Evolutionary conservation across 2,113 vertebrate genomes (phyloP).

Genomic region (Burhinus bistriatus): DNA sequence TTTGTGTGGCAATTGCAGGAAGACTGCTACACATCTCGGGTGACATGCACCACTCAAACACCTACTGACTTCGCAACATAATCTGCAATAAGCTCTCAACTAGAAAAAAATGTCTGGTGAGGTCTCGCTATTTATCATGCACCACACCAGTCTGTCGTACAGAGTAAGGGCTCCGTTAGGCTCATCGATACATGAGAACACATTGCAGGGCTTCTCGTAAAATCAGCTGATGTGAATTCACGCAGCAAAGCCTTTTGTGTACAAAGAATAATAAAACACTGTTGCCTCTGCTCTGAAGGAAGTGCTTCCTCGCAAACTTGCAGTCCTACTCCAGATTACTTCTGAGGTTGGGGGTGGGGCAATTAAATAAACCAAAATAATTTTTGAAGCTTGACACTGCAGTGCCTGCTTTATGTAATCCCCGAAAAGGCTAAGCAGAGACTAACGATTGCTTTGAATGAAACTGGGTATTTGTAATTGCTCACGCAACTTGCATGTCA

Average conservation of each 20-base stretch:
- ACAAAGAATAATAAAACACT: neutral
- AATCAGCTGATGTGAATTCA: constrained; percentile 23
- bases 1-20: neutral
- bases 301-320: neutral
- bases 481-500: neutral
- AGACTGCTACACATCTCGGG: neutral
- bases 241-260: neutral
- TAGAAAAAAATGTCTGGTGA: neutral
- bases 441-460: neutral
- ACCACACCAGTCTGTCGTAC: neutral
- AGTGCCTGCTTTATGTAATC: neutral
- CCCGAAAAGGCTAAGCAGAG: neutral
- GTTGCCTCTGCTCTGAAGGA: neutral
- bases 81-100: neutral
- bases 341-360: neutral
- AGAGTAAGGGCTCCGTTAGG: neutral
- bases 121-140: neutral
- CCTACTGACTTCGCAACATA: neutral
- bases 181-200: neutral
- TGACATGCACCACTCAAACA: neutral
- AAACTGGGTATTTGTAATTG: neutral
- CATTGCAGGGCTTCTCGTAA: neutral
- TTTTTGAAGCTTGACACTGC: neutral
- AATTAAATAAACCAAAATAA: neutral
- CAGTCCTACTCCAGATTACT: neutral